Conservation (phyloP, 2,888 invertebrate genomes). For the Eupithecia insigniata region DNA sequence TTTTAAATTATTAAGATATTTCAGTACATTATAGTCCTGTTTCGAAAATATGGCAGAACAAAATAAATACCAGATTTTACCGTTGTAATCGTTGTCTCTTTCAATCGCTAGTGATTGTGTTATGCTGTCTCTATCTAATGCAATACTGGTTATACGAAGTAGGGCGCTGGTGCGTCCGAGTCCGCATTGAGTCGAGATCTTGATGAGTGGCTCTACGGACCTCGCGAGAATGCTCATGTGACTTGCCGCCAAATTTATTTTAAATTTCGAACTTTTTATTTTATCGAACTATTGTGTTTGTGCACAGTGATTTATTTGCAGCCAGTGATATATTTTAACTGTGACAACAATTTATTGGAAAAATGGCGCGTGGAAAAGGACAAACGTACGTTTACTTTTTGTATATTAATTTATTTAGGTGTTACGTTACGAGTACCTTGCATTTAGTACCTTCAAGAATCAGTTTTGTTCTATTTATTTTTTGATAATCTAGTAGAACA, state of each 20-base stretch:
- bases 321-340: conserved; percentile 56
- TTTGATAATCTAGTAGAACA: neutral
- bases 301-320: conserved; percentile 54
- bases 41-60: neutral
- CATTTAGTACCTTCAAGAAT: neutral
- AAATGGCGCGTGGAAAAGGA: conserved; percentile 71
- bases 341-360: conserved; percentile 54
- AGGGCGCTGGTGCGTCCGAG: conserved; percentile 73
- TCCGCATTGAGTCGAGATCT: conserved; percentile 75
- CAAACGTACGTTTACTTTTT: conserved; percentile 65
- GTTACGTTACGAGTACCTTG: neutral
- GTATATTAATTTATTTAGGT: conserved; percentile 25
- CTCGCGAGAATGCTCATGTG: conserved; percentile 79
- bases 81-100: conserved; percentile 51
- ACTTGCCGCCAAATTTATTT: conserved; percentile 75
- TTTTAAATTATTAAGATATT: neutral
- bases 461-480: neutral
- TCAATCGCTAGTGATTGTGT: conserved; percentile 50
- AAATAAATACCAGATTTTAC: conserved; percentile 14
- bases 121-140: conserved; percentile 69
- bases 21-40: neutral
- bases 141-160: conserved; percentile 77
- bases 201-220: conserved; percentile 79
- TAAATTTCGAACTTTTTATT: conserved; percentile 57
- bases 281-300: conserved; percentile 56